phyloP scores from a whole-genome alignment of 2,113 vertebrate species.

The Calidris pygmaea region DNA sequence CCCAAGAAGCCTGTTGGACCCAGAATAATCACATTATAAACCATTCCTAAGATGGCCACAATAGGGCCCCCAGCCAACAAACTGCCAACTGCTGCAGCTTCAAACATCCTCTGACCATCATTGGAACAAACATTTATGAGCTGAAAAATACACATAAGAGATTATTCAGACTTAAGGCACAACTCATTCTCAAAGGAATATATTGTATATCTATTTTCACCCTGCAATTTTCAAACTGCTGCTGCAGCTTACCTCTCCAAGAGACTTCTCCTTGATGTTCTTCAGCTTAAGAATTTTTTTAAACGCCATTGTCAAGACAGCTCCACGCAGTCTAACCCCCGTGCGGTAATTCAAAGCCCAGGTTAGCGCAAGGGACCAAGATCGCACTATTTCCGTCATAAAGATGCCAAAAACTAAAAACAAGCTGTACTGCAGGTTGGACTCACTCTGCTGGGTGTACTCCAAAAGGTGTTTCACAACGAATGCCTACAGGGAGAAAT shows the following conservation, averaged over 20 bases:
- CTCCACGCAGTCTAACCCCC: slow-evolving; percentile 86
- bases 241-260: slow-evolving; percentile 84
- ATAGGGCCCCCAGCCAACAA: slow-evolving; percentile 90
- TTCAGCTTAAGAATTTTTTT: slow-evolving; percentile 90
- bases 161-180: not conserved
- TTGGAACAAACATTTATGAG: slow-evolving; percentile 91
- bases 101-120: slow-evolving; percentile 92
- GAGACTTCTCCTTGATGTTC: slow-evolving; percentile 87
- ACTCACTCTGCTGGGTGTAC: slow-evolving; percentile 83
- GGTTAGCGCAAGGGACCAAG: slow-evolving; percentile 91
- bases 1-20: slow-evolving; percentile 91
- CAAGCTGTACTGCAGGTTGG: slow-evolving; percentile 86
- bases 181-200: not conserved
- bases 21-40: slow-evolving; percentile 87
- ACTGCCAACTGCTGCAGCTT: slow-evolving; percentile 90
- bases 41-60: slow-evolving; percentile 87
- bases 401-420: slow-evolving; percentile 89
- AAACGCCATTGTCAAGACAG: slow-evolving; percentile 88
- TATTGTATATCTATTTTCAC: not conserved
- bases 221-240: not conserved
- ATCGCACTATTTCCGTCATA: slow-evolving; percentile 86
- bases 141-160: slow-evolving; percentile 67
- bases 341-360: slow-evolving; percentile 95
- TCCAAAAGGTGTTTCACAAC: slow-evolving; percentile 92
- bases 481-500: slow-evolving; percentile 89